These are phyloP conservation scores for Hydroisotoma schaefferi DNA, from an alignment of 2,888 invertebrate species.

Conservation along the genomic window DNA sequence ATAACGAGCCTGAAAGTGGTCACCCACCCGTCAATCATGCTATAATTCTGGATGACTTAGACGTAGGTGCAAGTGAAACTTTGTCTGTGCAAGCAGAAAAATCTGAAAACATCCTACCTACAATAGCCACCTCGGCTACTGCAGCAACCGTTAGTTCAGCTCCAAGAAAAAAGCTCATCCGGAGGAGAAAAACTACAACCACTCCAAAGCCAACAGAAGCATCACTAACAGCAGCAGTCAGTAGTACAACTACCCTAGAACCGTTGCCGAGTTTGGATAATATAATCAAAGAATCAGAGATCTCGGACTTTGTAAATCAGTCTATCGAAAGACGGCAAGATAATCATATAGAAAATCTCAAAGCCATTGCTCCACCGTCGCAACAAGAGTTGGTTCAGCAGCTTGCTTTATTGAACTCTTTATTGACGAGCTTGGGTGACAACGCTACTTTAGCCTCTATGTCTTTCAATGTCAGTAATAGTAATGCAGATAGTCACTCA, in stretches of 20 bases:
- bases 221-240: conserved; percentile 4
- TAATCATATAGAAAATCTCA: conserved; percentile 7
- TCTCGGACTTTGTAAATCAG: not conserved
- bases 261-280: conserved; percentile 2
- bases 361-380: conserved; percentile 22
- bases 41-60: not conserved
- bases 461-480: not conserved
- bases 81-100: not conserved
- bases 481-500: not conserved
- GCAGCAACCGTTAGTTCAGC: conserved; percentile 16
- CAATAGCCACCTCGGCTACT: conserved; percentile 9
- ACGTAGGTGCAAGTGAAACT: not conserved
- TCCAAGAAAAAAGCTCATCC: conserved; percentile 19
- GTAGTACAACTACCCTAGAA: conserved; percentile 7
- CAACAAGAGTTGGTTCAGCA: conserved; percentile 36
- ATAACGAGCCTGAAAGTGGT: not conserved
- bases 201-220: conserved; percentile 16
- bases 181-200: conserved; percentile 9
- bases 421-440: conserved; percentile 26
- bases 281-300: not conserved
- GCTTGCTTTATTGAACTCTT: conserved; percentile 36
- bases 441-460: conserved; percentile 21
- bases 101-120: not conserved
- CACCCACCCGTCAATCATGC: not conserved
- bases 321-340: not conserved